phyloP scores from a whole-genome alignment of 1,140 invertebrate genomes.

The Drosophila arawakana region DNA sequence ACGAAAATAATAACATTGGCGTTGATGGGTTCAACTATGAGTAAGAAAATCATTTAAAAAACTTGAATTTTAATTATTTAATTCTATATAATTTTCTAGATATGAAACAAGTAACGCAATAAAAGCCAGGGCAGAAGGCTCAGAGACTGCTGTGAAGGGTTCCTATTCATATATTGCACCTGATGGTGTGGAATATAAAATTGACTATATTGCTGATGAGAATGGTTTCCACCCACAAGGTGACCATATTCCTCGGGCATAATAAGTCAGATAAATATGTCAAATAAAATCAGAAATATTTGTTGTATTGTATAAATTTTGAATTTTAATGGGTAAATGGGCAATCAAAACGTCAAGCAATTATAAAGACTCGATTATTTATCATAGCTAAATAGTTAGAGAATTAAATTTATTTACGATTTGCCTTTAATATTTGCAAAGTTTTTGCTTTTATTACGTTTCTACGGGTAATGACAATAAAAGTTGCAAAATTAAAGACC shows the following conservation, averaged over 20 bases:
- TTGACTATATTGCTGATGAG: constrained; percentile 90
- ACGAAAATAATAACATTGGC: constrained; percentile 85
- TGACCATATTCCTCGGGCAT: constrained; percentile 85
- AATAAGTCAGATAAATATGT: not conserved
- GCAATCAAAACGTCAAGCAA: not conserved
- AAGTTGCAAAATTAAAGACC: constrained; percentile 5
- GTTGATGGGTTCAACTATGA: constrained; percentile 84
- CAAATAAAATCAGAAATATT: constrained; percentile 10
- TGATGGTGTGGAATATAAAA: constrained; percentile 87
- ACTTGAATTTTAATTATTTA: not conserved
- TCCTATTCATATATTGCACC: constrained; percentile 88
- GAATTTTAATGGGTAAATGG: not conserved
- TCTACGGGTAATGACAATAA: constrained; percentile 55
- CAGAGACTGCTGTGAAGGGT: constrained; percentile 86
- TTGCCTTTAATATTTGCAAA: constrained; percentile 20
- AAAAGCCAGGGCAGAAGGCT: constrained; percentile 87
- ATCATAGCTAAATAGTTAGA: constrained; percentile 32
- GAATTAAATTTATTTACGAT: constrained; percentile 9
- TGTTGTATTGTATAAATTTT: not conserved
- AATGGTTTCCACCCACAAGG: constrained; percentile 90
- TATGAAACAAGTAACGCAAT: constrained; percentile 90
- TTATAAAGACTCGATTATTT: not conserved
- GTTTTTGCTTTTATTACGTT: constrained; percentile 22
- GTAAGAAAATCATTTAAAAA: constrained; percentile 80
- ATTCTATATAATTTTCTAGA: constrained; percentile 64